Percentiles rank a stretch among this genome's conserved stretches.
Conservation (phyloP, 2,888 invertebrate genomes). For the Philhelius pedissequus region DNA sequence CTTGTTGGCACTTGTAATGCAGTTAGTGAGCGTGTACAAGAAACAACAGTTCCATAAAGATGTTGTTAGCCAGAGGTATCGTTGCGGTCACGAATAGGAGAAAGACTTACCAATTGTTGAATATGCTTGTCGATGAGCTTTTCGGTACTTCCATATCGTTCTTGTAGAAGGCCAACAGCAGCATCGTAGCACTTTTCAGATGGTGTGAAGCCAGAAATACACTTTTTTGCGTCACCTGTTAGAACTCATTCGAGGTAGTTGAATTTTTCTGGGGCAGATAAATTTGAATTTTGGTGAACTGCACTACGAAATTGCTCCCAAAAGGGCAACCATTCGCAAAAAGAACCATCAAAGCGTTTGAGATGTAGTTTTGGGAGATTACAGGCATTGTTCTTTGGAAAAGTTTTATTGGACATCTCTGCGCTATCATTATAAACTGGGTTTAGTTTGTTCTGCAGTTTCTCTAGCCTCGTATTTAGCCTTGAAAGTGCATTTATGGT, state of each 20-base stretch:
- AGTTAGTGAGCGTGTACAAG: background rate
- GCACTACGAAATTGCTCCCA: slow-evolving; percentile 17
- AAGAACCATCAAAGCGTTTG: slow-evolving; percentile 4
- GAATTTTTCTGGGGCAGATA: slow-evolving; percentile 14
- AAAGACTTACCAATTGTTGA: slow-evolving; percentile 7
- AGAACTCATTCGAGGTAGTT: slow-evolving; percentile 21
- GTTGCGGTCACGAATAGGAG: slow-evolving; percentile 1
- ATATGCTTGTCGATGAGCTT: slow-evolving; percentile 22
- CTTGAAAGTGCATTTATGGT: background rate
- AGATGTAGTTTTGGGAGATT: slow-evolving; percentile 1
- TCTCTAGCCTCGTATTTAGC: background rate
- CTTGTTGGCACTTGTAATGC: slow-evolving; percentile 2
- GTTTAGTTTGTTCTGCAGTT: background rate
- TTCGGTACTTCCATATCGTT: slow-evolving; percentile 14
- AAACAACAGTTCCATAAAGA: slow-evolving; percentile 2
- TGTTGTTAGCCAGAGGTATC: background rate
- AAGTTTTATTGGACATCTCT: background rate
- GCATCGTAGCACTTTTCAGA: background rate
- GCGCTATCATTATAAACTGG: too few relatives aligned
- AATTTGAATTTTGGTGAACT: slow-evolving; percentile 2
- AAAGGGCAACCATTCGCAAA: slow-evolving; percentile 9
- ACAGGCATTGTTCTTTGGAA: background rate
- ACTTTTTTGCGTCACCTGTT: slow-evolving; percentile 2
- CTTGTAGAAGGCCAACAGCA: slow-evolving; percentile 4
- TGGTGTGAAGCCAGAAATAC: background rate